Evolutionary conservation across 2,888 invertebrate species (phyloP).

Genomic region (Plebejus anna): DNA sequence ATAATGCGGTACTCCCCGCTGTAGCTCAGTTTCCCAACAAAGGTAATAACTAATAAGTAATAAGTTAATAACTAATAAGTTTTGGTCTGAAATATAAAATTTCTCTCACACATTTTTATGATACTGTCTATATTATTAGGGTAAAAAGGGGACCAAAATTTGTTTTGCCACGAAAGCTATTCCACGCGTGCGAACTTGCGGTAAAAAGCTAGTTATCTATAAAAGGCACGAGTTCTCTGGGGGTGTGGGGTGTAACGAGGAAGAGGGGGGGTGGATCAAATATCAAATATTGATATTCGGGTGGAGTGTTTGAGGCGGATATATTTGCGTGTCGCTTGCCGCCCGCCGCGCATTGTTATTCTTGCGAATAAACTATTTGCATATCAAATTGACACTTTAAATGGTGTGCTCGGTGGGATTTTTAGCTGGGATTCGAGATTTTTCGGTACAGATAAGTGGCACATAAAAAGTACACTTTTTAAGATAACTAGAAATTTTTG

Average conservation of each 20-base stretch:
- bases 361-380: conserved; percentile 45
- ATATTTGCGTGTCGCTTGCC: conserved; percentile 64
- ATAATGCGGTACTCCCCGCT: no score
- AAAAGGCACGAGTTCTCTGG: background rate
- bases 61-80: no score
- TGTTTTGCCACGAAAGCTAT: background rate
- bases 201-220: background rate
- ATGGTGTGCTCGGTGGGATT: conserved; percentile 23
- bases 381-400: conserved; percentile 39
- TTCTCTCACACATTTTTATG: no score
- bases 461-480: no score
- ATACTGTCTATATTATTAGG: no score
- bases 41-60: no score
- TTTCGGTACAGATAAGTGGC: background rate
- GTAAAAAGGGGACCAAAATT: background rate
- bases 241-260: background rate
- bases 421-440: background rate
- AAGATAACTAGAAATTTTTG: no score
- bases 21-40: no score
- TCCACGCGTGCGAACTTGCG: background rate
- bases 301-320: conserved; percentile 72
- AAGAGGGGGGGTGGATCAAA: conserved; percentile 51
- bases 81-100: no score
- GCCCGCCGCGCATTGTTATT: conserved; percentile 48
- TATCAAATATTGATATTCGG: conserved; percentile 77